Conservation (phyloP, 2,113 vertebrate genomes). For the Scopus umbretta region DNA sequence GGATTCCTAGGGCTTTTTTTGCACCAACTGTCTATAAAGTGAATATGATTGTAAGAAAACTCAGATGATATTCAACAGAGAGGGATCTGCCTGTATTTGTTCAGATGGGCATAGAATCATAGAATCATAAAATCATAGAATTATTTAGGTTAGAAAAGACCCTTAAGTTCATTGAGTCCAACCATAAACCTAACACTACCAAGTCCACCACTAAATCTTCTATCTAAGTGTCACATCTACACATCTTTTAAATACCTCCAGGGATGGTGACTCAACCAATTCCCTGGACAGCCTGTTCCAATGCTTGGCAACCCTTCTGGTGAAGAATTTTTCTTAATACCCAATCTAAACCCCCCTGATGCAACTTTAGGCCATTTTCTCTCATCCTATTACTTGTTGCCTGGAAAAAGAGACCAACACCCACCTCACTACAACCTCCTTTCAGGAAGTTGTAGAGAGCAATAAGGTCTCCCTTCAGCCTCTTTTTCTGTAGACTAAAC, state of each 20-base stretch:
- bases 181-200: no score
- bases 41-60: background rate
- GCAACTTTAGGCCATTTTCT: background rate
- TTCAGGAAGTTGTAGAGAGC: background rate
- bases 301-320: background rate
- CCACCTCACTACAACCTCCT: background rate
- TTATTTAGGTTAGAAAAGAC: no score
- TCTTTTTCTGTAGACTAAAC: background rate
- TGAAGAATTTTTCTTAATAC: background rate
- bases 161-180: no score
- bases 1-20: background rate
- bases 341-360: background rate
- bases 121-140: no score
- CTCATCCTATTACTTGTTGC: background rate
- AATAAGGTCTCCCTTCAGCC: background rate
- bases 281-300: background rate
- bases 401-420: background rate
- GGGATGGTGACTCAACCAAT: background rate
- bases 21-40: background rate
- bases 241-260: background rate
- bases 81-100: background rate
- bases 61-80: background rate
- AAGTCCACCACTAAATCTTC: no score
- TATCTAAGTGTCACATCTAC: background rate
- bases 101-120: background rate